phyloP scores from a whole-genome alignment of 2,888 invertebrate species.

The Hoplodrina ambigua region DNA sequence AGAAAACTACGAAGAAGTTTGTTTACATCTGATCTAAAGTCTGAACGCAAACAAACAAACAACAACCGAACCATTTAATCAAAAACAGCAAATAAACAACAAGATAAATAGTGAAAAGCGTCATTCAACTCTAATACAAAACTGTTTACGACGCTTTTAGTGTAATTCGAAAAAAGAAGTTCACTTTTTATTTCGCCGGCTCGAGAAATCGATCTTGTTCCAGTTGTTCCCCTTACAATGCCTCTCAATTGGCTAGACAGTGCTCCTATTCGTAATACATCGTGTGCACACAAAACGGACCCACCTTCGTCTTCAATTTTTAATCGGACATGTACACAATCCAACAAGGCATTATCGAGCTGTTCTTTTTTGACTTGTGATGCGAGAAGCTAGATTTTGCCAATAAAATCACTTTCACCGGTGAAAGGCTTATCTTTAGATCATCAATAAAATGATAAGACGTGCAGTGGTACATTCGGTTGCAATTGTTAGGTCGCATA shows the following conservation, averaged over 20 bases:
- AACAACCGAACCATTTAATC: slow-evolving; percentile 24
- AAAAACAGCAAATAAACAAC: slow-evolving; percentile 26
- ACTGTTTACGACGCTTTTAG: slow-evolving; percentile 42
- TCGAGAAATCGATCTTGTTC: slow-evolving; percentile 63
- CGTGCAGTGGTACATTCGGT: slow-evolving; percentile 31
- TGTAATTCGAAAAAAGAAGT: slow-evolving; percentile 46
- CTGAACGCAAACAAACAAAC: slow-evolving; percentile 13
- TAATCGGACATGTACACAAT: slow-evolving; percentile 32
- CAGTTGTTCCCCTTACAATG: slow-evolving; percentile 20
- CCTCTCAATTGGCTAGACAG: slow-evolving; percentile 41
- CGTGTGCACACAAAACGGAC: slow-evolving; percentile 1
- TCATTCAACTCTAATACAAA: slow-evolving; percentile 15
- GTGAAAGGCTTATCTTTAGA: slow-evolving; percentile 39
- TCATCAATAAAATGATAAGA: slow-evolving; percentile 28
- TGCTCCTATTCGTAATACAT: slow-evolving; percentile 23
- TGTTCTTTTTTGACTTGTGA: slow-evolving; percentile 16
- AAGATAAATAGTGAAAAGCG: slow-evolving; percentile 34
- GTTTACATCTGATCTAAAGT: slow-evolving; percentile 17
- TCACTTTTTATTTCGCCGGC: slow-evolving; percentile 49
- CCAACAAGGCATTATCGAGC: not conserved
- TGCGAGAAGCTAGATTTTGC: slow-evolving; percentile 25
- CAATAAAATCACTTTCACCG: slow-evolving; percentile 48
- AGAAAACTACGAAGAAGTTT: slow-evolving; percentile 5
- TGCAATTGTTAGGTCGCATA: slow-evolving; percentile 44
- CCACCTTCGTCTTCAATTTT: slow-evolving; percentile 25